Base-by-base conservation (phyloP, 2,888 invertebrate species). In the Diabrotica balteata region DNA sequence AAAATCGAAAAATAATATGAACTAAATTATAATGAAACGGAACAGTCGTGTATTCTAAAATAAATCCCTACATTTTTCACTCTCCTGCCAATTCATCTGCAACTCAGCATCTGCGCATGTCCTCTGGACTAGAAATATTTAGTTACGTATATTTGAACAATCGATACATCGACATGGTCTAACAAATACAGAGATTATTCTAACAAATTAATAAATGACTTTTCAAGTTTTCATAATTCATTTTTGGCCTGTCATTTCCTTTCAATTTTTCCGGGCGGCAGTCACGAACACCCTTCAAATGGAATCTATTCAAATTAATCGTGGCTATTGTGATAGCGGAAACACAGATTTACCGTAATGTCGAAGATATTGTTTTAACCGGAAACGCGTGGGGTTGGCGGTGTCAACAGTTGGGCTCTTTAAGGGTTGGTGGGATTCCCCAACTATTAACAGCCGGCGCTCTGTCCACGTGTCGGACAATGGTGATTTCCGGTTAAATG, bases 381-480 rank as follows among this genome's bases (percentile, higher is more conserved):
- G 80, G 80, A 80, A 77, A 73, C 71, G 66, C 67, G 61, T 67
- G 73, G 74, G 75, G 75, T 71, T 71, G 71, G 71, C 70, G 78
- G 79, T 79, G 82, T 80, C 80, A 81, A 81, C 81, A 81, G 80
- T 81, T 82, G 81, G 78, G 74, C 72, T 74, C 74, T 75, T 59
- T 58, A 64, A 63, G 45, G 62, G 51, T 72, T 46, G 57, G 67
- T 68, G 76, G 76, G 74, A 76, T 76, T 76, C 79, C 77, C 76
- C 66, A 71, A 69, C 79, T 77, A 79, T 80, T 81, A 80, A 78
- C 79, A 78, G 76, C 76, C 59, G 68, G 64, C 66, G 65, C 64
- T 68, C 59, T 63, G 66, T 66, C 70, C 74, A 71, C 73, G 74
- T 70, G 73, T 68, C 72, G 73, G 74, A 71, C 74, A 73, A 74